Evolutionary conservation across 2,888 invertebrate genomes (phyloP), one percentile per base, ranked within the genome.

Genomic region (Quadroppia sp.): DNA sequence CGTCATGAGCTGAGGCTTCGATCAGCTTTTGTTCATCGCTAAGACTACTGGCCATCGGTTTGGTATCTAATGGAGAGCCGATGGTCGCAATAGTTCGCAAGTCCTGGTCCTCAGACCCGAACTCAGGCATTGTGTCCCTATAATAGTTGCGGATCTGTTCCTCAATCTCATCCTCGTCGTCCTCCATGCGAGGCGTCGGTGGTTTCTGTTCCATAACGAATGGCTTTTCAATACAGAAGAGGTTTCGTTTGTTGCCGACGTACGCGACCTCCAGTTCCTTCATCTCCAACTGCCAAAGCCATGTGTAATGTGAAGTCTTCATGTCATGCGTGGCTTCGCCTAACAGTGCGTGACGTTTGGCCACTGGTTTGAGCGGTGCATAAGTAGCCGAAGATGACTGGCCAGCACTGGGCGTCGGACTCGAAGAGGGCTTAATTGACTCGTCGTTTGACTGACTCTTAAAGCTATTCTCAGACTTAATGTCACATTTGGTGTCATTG

Each of bases 271-370:
- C 76, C 23, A 76, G 45, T 40, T 73, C 61, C 74, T 80, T 79
- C 74, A 77, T 77, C 53, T 78, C 77, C 61, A 75, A 76, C 42
- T 77, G 77, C 78, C 77, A 78, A 0, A 72, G 48, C 72, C 79
- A 79, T 20, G 77, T 78, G 32, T 78, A 79, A 50, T 78, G 78
- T 2, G 78, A 79, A 71, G 79, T 79, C 71, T 78, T 78, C 17
- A 80, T 76, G 67, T 80, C 80, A 9, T 79, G 73, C 6, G 81
- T 81, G 20, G 81, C 81, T 2, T 81, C 81, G n/a, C 81, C 81
- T 77, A 78, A 64, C 45, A 79, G 72, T 59, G 78, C 78, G 9
- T 76, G 76, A 11, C 79, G 73, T 40, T 77, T 77, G 64, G 23
- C 36, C n/a, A 64, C 45, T 1, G 72, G 53, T 32, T 53, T 72